Conservation (phyloP, 2,113 vertebrate species). For the Madoqua kirkii region DNA sequence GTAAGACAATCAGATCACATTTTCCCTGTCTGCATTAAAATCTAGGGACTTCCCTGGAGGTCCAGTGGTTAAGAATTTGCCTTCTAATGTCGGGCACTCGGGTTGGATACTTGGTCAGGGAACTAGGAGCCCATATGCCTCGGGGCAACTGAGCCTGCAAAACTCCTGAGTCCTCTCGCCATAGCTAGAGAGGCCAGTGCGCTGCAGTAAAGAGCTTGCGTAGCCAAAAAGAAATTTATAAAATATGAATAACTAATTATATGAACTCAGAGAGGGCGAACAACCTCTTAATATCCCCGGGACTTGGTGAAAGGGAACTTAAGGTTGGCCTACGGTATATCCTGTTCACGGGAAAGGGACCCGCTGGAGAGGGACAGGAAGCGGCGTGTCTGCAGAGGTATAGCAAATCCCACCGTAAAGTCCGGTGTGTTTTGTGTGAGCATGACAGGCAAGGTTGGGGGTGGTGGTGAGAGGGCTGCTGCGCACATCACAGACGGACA, state of each 20-base stretch:
- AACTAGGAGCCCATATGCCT: not conserved
- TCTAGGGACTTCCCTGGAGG: not conserved
- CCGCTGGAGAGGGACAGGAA: not conserved
- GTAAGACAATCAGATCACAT: not conserved
- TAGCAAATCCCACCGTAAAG: not conserved
- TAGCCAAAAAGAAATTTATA: not conserved
- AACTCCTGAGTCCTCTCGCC: not conserved
- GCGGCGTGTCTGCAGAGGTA: not conserved
- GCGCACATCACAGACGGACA: accelerated
- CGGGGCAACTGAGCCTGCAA: not conserved
- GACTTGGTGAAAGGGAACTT: not conserved
- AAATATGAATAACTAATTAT: not conserved
- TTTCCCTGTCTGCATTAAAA: not conserved
- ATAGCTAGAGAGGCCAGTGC: not conserved
- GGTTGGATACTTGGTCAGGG: not conserved
- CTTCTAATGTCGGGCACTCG: not conserved
- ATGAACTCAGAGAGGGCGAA: not conserved
- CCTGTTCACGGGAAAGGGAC: not conserved
- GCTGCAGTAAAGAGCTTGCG: not conserved
- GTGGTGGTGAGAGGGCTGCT: not conserved
- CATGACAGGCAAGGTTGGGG: too few species aligned
- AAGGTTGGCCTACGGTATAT: not conserved
- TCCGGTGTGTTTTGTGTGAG: too few species aligned
- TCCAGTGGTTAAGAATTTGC: not conserved
- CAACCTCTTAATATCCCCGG: not conserved